Evolutionary conservation across 2,113 vertebrate species (phyloP).

Genomic region (Pterophyllum scalare): DNA sequence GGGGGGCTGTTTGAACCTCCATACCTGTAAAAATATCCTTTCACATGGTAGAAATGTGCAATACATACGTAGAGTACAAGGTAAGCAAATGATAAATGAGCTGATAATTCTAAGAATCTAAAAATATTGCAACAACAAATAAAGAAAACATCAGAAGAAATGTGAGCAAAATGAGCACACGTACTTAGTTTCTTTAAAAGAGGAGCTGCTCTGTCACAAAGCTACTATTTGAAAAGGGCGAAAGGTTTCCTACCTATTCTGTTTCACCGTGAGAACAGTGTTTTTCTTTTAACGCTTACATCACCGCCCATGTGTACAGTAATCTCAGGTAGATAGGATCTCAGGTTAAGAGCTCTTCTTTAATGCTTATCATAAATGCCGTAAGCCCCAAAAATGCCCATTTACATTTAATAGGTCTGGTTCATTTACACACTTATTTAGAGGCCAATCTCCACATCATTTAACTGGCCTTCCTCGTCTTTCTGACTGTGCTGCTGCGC

Average conservation of each 20-base stretch:
- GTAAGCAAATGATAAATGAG: neutral
- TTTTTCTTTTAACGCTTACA: neutral
- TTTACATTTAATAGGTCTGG: slow-evolving; percentile 1
- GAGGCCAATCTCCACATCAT: neutral
- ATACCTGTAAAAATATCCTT: no score
- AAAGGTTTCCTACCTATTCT: neutral
- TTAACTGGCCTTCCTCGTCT: neutral
- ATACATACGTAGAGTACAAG: neutral
- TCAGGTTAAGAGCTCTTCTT: neutral
- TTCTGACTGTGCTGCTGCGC: slow-evolving; percentile 10
- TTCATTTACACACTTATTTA: neutral
- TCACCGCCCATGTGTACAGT: no score
- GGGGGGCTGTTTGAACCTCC: neutral
- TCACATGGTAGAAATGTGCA: neutral
- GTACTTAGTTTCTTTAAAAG: neutral
- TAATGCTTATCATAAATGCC: neutral
- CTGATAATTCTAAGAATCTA: neutral
- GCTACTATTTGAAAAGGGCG: neutral
- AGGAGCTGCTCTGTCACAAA: neutral
- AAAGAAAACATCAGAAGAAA: neutral
- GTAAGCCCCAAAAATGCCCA: neutral
- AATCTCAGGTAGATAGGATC: neutral
- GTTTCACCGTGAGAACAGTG: neutral
- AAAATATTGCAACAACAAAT: neutral
- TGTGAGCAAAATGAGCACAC: neutral